Evolutionary conservation across 2,113 vertebrate genomes (phyloP), one percentile per base, ranked within the genome.

Genomic region (Beaufortia kweichowensis): DNA sequence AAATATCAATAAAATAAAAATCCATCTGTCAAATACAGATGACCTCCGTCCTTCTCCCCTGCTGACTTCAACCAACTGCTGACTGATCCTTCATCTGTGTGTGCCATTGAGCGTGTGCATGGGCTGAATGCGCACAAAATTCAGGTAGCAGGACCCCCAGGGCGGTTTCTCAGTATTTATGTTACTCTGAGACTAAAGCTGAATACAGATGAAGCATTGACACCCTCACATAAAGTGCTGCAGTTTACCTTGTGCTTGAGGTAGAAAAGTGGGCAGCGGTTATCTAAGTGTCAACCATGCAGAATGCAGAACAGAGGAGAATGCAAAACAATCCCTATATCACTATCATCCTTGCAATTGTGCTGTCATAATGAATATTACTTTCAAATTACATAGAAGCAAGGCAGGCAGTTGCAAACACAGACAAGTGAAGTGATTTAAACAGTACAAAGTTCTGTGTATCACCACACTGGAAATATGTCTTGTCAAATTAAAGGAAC

Each of bases 1-100:
- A 43, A 31, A 53, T 68, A 63, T 50, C 28, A 53, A n/a, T 7
- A 48, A 23, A 41, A 62, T 74, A 71, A 75, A 81, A 24, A 56
- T 63, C 41, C 55, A 76, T 31, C 65, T 46, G 72, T 80, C 57
- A 53, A 53, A 63, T 53, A 61, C 65, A 67, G 60, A 67, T 67
- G 31, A n/a, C 55, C n/a, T 29, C 26, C 43, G 14, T 39, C 21
- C 35, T 28, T 35, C 21, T n/a, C 26, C 41, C 3, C 19, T 46
- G 12, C 46, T 21, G 2, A 21, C 1, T 68, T 31, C 43, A 50
- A 10, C 14, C 41, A 65, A 65, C 19, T 29, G 19, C 24, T 29
- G 26, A 31, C 43, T 55, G 19, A 63, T 70, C 48, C 11, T 48
- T 17, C 14, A 11, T 48, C 28, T 17, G 64, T 17, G 43, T 48